Evolutionary conservation across 2,113 vertebrate genomes (phyloP).

Genomic region (Brachirus orientalis): DNA sequence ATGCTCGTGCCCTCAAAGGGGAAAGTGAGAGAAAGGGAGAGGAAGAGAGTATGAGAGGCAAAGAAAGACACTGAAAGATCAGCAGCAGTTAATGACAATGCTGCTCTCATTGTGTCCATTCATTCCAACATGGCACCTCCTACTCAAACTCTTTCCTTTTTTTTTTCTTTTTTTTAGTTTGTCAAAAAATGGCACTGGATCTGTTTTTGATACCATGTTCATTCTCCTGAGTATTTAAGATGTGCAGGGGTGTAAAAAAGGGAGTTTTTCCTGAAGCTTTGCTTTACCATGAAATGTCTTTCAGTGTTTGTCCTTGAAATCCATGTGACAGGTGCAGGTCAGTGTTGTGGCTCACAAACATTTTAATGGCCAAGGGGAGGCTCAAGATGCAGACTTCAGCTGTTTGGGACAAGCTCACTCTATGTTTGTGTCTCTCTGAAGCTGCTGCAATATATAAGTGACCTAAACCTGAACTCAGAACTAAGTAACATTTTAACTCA

Average conservation of each 20-base stretch:
- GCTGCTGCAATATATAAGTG: neutral
- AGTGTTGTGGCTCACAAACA: conserved; percentile 25
- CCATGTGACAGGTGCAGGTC: conserved; percentile 31
- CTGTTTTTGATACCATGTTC: conserved; percentile 17
- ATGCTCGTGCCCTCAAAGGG: conserved; percentile 34
- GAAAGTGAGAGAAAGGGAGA: conserved; percentile 23
- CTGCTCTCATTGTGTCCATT: neutral
- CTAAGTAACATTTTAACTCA: neutral
- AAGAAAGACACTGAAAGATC: neutral
- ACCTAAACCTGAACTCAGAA: neutral
- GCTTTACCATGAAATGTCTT: conserved; percentile 46
- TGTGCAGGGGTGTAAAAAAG: conserved; percentile 6
- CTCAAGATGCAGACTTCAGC: conserved; percentile 43
- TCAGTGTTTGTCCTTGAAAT: conserved; percentile 62
- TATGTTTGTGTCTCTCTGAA: neutral
- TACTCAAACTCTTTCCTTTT: conserved; percentile 17
- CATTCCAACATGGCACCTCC: neutral
- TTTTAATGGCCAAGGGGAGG: conserved; percentile 23
- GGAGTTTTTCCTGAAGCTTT: conserved; percentile 28
- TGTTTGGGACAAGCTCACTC: conserved; percentile 28
- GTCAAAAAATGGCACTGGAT: conserved; percentile 40
- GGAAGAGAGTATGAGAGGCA: conserved; percentile 3
- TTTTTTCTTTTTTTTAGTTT: conserved; percentile 17
- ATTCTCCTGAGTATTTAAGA: conserved; percentile 11
- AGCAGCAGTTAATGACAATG: neutral